Conservation (phyloP, 2,888 invertebrate genomes). For the Cryptocephalus primarius region DNA sequence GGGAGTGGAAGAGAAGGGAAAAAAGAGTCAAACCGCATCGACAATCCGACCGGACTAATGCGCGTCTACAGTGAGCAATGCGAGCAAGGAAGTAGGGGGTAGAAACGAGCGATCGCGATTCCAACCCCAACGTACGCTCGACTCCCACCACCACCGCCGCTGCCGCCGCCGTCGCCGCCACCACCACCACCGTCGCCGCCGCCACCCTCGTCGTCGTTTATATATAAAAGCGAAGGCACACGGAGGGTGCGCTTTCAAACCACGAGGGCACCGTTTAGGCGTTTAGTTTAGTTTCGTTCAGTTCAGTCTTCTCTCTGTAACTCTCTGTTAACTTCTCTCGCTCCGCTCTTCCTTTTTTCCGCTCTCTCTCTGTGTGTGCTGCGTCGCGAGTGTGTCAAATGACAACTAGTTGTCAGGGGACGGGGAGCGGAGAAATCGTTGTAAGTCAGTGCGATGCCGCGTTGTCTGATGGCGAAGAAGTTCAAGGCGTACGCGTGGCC, state of each 20-base stretch:
- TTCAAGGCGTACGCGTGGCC: slow-evolving; percentile 82
- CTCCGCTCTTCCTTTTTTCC: slow-evolving; percentile 13
- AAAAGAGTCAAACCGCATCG: slow-evolving; percentile 1
- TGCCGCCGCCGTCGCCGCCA: slow-evolving; percentile 3
- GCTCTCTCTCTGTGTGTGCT: slow-evolving; percentile 10
- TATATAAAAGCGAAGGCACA: slow-evolving; percentile 42
- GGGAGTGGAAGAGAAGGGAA: no score
- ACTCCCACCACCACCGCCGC: slow-evolving; percentile 17
- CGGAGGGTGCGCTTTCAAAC: slow-evolving; percentile 39
- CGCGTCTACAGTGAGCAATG: slow-evolving; percentile 8
- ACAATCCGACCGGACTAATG: slow-evolving; percentile 15
- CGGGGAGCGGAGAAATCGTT: slow-evolving; percentile 1
- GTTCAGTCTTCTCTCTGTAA: slow-evolving; percentile 38
- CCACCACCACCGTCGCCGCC: slow-evolving; percentile 16
- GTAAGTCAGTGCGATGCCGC: slow-evolving; percentile 54
- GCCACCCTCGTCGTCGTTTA: slow-evolving; percentile 7
- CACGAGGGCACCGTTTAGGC: slow-evolving; percentile 47
- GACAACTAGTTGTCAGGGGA: background rate
- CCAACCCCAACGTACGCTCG: slow-evolving; percentile 5
- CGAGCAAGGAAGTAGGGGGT: no score
- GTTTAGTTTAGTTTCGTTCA: slow-evolving; percentile 40
- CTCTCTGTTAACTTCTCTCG: slow-evolving; percentile 17
- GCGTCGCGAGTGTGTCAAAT: slow-evolving; percentile 10
- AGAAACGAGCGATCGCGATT: slow-evolving; percentile 2
- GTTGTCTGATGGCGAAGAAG: slow-evolving; percentile 93